phyloP scores from a whole-genome alignment of 2,888 invertebrate genomes.

The Deilephila porcellus region DNA sequence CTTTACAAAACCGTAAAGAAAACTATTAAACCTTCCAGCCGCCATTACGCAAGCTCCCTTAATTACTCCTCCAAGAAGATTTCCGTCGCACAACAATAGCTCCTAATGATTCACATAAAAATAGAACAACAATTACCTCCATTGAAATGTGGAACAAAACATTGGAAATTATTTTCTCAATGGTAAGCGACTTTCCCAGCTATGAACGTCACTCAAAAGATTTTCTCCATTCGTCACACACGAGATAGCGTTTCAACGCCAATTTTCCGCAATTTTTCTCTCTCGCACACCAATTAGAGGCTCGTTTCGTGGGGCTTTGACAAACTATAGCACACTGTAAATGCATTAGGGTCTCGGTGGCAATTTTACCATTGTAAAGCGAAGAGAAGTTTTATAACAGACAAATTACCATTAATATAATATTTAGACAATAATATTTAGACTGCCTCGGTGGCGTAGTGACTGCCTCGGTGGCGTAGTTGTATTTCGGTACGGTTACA shows the following conservation, averaged over 20 bases:
- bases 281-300: slow-evolving; percentile 17
- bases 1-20: too few species aligned
- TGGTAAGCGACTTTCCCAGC: background rate
- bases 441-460: too few species aligned
- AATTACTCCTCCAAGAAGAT: background rate
- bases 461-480: too few species aligned
- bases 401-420: background rate
- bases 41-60: background rate
- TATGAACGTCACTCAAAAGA: slow-evolving; percentile 15
- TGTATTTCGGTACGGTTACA: too few species aligned
- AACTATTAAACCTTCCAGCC: too few species aligned
- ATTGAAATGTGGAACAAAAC: slow-evolving; percentile 29
- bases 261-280: slow-evolving; percentile 24
- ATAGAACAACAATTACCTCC: slow-evolving; percentile 15
- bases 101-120: background rate
- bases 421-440: too few species aligned
- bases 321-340: slow-evolving; percentile 3
- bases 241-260: slow-evolving; percentile 20
- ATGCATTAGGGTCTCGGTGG: slow-evolving; percentile 1
- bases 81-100: background rate
- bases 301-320: slow-evolving; percentile 13
- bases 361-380: background rate
- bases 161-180: background rate
- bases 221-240: slow-evolving; percentile 23
- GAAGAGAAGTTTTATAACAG: background rate